Evolutionary conservation across 2,113 vertebrate genomes (phyloP).

Genomic region (Calonectris borealis): DNA sequence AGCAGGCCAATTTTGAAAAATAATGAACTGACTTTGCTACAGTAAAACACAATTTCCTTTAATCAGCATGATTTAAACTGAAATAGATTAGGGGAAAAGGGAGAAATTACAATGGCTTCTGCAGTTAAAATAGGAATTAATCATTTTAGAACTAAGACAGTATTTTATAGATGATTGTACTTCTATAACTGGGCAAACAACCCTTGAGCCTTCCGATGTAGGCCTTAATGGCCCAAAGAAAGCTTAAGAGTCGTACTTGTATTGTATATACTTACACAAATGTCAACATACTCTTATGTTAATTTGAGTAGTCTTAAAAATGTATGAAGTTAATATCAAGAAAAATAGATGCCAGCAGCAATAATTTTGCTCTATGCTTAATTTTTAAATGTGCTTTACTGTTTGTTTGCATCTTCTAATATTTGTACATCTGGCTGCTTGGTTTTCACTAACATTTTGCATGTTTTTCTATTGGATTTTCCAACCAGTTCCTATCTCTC

Average conservation of each 20-base stretch:
- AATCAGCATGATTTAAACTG: background rate
- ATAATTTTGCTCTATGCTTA: background rate
- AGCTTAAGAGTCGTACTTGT: background rate
- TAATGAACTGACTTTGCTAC: background rate
- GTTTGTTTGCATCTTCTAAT: slow-evolving; percentile 17
- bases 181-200: background rate
- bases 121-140: background rate
- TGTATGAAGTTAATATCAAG: background rate
- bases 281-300: background rate
- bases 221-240: background rate
- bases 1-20: background rate
- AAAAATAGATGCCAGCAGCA: background rate
- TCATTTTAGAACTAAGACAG: background rate
- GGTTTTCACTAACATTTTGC: slow-evolving; percentile 59
- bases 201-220: background rate
- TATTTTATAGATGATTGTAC: background rate
- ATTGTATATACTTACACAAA: background rate
- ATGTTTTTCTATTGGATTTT: slow-evolving; percentile 73
- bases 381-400: background rate
- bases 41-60: background rate
- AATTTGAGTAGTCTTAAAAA: background rate
- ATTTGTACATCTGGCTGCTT: background rate
- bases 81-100: background rate
- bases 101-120: background rate
- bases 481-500: slow-evolving; percentile 73